A percentile compares a stretch with the other conserved stretches of the same genome.
Conservation (phyloP, 37 sponge, comb jelly and placozoan species). For the Cliona cf. orientalis region DNA sequence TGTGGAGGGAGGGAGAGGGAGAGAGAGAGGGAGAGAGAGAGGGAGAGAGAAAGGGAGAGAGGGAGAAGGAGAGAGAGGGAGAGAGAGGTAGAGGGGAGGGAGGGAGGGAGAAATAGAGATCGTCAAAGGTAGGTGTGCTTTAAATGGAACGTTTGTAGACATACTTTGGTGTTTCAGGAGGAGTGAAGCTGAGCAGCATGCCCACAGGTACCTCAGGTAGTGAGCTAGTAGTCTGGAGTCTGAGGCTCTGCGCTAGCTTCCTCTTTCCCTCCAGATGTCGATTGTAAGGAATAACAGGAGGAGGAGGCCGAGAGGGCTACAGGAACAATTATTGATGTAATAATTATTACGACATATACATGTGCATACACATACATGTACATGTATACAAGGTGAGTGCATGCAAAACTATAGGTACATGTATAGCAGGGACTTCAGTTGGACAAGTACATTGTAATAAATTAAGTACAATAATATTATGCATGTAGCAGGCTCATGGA, state of each 20-base stretch:
- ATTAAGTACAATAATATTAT: no score
- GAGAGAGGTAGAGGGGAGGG: no score
- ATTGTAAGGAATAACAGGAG: conserved; percentile 63
- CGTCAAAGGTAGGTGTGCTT: background rate
- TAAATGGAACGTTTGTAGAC: background rate
- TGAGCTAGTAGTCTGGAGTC: conserved; percentile 7
- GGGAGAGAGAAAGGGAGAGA: background rate
- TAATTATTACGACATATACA: no score
- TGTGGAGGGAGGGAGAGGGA: background rate
- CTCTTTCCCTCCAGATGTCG: conserved; percentile 55
- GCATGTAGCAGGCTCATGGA: no score
- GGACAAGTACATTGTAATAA: no score
- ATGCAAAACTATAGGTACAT: no score
- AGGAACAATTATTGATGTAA: no score
- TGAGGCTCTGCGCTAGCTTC: conserved; percentile 41
- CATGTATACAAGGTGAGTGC: no score
- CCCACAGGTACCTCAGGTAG: background rate
- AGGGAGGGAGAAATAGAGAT: background rate
- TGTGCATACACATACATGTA: no score
- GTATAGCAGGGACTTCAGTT: no score
- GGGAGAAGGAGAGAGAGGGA: background rate
- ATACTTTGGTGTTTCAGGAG: conserved; percentile 33
- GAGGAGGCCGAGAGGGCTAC: conserved; percentile 27
- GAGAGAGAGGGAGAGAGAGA: conserved; percentile 1
- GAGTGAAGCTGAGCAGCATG: background rate